Base-by-base conservation (phyloP, 1,140 invertebrate species). In the Orchestia grillus region DNA sequence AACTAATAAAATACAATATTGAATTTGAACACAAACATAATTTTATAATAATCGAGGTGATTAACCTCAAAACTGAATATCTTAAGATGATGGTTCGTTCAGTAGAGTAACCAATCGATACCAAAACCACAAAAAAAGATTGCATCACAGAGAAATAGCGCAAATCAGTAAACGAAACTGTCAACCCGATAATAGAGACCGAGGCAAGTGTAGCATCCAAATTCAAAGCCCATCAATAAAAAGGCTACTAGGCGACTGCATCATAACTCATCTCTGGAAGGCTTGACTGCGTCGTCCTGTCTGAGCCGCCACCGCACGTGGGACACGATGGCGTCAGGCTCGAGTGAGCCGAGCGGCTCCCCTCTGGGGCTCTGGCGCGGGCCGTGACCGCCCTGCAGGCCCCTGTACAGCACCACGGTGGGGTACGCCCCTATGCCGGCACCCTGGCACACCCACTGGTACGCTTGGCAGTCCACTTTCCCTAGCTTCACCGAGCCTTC, bases 381-480 rank as follows among this genome's bases (percentile, higher is more conserved):
- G 36, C 47, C 91, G 36, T 94, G 42, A 28, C 11, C 53, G 8
- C 88, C 87, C 88, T n/a, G 43, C 36, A 91, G 36, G 0, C 97
- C 97, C 45, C 96, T 95, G 97, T 98, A 98, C 96, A 98, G 97
- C 95, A 97, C 97, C 3, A 98, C 97, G 28, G 98, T 98, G 0
- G 98, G 98, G 97, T 98, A 98, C 16, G 97, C 97, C 91, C 97
- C 96, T 6, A 98, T 97, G 62, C 97, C 97, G 44, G 97, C 98
- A 96, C 97, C 96, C 6, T 97, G 96, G 97, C 98, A 98, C 28
- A 98, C 91, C 28, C 97, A 77, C 42, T 97, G 97, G 96, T 97
- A 97, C 43, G 97, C 95, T 53, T 98, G 97, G 97, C 98, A 98
- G 97, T 98, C 97, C 1, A 98, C 97, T 97, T 98, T 98, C 23